Base-by-base conservation (phyloP, 2,113 vertebrate species). In the Gavia stellata region DNA sequence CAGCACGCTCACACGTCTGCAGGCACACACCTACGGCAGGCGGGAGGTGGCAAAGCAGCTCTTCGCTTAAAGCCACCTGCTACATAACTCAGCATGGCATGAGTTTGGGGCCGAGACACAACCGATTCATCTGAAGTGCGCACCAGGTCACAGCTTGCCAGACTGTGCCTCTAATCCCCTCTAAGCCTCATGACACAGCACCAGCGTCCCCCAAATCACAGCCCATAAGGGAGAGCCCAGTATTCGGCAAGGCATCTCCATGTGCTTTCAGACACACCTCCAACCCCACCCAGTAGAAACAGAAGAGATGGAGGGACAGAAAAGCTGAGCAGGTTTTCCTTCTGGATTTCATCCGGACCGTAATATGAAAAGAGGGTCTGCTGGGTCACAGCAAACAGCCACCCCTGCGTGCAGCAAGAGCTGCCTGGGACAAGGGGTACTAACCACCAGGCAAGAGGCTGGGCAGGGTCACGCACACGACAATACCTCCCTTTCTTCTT, bases 1-100 rank as follows among this genome's bases (percentile, higher is more conserved):
- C 47, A 20, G 28, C 31, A 6, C 0, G 14, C 52, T 31, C 44
- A 1, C 5, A 8, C 33, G 3, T 1, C 17, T 1, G 4, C 44
- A 8, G 44, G n/a, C 75, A 25, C 40, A 19, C 67, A 25, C 77
- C 49, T 31, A 38, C 14, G 5, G 47, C 1, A 10, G 33, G 47
- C 1, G 74, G 65, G 40, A 62, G 65, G 28, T 33, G 45, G 55
- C 28, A 70, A 21, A 61, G 55, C 26, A 33, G 14, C 47, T 1
- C 34, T 45, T 29, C 0, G 2, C n/a, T 62, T 61, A 31, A n/a
- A 62, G 55, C 88, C 40, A 55, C 63, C 63, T 23, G 47, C 80
- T n/a, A 26, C 20, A 2, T 8, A n/a, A 40, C 38, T 12, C 29
- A 17, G 79, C 33, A 2, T 1, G 19, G 62, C 47, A 12, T 3